Evolutionary conservation across 2,113 vertebrate species (phyloP).

Genomic region (Pavo muticus): DNA sequence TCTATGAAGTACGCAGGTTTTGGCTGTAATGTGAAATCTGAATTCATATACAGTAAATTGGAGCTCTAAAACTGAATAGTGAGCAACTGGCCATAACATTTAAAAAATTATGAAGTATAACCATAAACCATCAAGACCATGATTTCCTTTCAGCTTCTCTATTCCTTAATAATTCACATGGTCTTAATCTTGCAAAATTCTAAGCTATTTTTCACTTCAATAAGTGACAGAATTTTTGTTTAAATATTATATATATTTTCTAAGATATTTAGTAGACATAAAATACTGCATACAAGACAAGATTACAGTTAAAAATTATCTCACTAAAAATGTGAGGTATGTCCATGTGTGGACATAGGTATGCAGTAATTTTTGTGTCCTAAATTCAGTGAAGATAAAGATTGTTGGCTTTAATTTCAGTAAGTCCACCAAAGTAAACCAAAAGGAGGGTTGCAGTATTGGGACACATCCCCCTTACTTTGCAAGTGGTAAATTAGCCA

Average conservation of each 20-base stretch:
- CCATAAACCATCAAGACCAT: not conserved
- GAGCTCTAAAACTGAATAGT: not conserved
- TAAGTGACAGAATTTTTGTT: not conserved
- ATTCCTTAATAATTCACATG: not conserved
- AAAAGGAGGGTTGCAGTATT: not conserved
- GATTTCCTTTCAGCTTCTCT: not conserved
- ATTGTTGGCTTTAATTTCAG: not conserved
- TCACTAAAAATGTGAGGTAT: not conserved
- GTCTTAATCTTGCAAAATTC: not conserved
- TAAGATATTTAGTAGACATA: not conserved
- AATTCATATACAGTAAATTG: not conserved
- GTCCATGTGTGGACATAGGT: not conserved
- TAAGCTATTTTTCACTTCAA: not conserved
- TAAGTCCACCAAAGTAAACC: not conserved
- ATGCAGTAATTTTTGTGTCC: not conserved
- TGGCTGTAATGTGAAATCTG: not conserved
- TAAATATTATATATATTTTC: not conserved
- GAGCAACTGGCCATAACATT: not conserved
- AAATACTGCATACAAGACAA: not conserved
- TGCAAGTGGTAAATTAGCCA: not conserved
- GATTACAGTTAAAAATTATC: not conserved
- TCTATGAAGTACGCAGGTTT: not conserved
- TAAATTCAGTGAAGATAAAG: not conserved
- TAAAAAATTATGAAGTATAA: not conserved
- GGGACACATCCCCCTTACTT: not conserved